Evolutionary conservation across 2,797 vertebrate species (phyloP).

Genomic region (Rhabdophis nuchalis): DNA sequence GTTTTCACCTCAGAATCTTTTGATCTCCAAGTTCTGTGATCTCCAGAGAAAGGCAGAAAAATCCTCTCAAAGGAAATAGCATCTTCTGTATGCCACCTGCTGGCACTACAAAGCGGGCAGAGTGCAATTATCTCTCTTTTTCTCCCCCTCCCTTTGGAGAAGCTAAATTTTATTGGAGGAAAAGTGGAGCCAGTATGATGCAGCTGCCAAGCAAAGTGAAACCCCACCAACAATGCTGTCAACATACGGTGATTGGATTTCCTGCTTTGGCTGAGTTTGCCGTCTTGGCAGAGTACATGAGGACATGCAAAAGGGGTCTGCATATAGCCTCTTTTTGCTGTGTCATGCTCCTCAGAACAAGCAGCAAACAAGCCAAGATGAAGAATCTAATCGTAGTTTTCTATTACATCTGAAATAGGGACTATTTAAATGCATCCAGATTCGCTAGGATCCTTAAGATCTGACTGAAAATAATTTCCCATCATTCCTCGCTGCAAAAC

Average conservation of each 20-base stretch:
- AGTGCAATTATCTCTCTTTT: background rate
- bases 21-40: background rate
- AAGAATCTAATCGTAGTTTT: background rate
- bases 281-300: background rate
- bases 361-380: background rate
- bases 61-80: conserved; percentile 12
- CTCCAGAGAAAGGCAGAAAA: conserved; percentile 9
- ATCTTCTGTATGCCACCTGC: conserved; percentile 67
- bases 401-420: background rate
- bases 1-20: background rate
- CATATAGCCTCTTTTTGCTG: background rate
- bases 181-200: background rate
- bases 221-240: background rate
- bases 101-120: conserved; percentile 43
- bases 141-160: accelerated
- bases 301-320: background rate
- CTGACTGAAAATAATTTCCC: background rate
- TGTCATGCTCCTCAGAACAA: background rate
- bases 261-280: background rate
- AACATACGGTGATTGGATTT: background rate
- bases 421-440: background rate
- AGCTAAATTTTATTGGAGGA: background rate
- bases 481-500: background rate
- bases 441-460: background rate
- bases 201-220: background rate